Percentiles rank a stretch among this genome's conserved stretches.
phyloP scores from a whole-genome alignment of 2,888 invertebrate species.

The Biston stratarius region DNA sequence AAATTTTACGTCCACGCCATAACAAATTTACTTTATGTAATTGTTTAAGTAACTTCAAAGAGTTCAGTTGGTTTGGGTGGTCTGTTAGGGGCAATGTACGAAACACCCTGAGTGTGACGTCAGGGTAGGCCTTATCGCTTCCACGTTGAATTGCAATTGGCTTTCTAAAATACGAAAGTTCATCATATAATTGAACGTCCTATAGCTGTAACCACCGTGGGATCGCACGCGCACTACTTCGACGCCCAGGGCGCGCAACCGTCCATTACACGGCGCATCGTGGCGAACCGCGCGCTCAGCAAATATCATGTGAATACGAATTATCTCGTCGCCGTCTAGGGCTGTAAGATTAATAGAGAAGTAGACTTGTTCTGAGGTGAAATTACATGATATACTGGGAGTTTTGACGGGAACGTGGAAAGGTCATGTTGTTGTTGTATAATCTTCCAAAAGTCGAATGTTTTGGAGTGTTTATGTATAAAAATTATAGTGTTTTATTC shows the following conservation, averaged over 20 bases:
- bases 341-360: neutral
- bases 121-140: no score
- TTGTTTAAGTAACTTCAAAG: no score
- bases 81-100: no score
- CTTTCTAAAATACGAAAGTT: no score
- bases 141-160: no score
- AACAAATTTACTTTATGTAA: no score
- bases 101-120: no score
- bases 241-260: constrained; percentile 67
- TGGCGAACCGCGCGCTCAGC: constrained; percentile 18
- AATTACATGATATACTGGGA: neutral
- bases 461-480: no score
- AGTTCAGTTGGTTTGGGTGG: no score
- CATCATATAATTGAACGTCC: neutral
- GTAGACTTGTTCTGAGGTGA: neutral
- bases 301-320: constrained; percentile 41
- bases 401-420: neutral
- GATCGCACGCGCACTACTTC: constrained; percentile 48
- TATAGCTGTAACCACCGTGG: constrained; percentile 2
- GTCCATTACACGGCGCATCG: constrained; percentile 50
- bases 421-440: neutral
- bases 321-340: constrained; percentile 5
- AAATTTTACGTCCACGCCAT: no score
- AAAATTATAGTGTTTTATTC: no score
- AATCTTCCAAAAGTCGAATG: no score